Evolutionary conservation across 2,888 invertebrate genomes (phyloP).

Genomic region (Eristalinus sepulchralis): DNA sequence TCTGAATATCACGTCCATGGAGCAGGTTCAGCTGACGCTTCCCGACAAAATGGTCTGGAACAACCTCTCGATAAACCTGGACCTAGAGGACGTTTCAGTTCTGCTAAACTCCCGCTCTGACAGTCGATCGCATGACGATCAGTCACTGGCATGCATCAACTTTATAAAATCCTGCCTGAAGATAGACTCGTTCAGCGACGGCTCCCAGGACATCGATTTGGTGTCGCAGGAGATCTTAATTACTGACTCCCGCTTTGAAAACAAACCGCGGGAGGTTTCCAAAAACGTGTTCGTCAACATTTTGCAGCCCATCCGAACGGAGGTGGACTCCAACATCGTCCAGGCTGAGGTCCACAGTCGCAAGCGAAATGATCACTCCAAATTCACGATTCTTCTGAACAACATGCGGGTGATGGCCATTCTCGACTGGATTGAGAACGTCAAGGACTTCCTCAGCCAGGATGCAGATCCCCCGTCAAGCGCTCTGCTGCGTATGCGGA

Average conservation of each 20-base stretch:
- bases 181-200: constrained; percentile 92
- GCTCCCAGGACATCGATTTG: constrained; percentile 94
- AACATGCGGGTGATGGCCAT: constrained; percentile 97
- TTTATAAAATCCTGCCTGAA: constrained; percentile 94
- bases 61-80: constrained; percentile 89
- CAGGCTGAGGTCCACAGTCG: constrained; percentile 90
- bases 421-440: constrained; percentile 95
- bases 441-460: constrained; percentile 89
- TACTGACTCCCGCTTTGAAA: constrained; percentile 76
- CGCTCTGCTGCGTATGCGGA: constrained; percentile 63
- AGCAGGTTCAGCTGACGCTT: constrained; percentile 72
- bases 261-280: constrained; percentile 58
- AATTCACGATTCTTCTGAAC: constrained; percentile 94
- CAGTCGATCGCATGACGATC: constrained; percentile 80
- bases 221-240: constrained; percentile 88
- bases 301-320: constrained; percentile 88
- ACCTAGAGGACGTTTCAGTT: constrained; percentile 92
- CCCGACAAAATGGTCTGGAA: constrained; percentile 85
- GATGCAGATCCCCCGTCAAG: constrained; percentile 79
- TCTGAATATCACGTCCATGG: constrained; percentile 76
- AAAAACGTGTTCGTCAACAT: constrained; percentile 95
- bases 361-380: constrained; percentile 85
- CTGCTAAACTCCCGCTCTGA: constrained; percentile 77
- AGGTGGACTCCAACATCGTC: constrained; percentile 82
- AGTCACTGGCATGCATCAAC: constrained; percentile 91